Evolutionary conservation across 2,113 vertebrate genomes (phyloP).

Genomic region (Leucopternis melanops): DNA sequence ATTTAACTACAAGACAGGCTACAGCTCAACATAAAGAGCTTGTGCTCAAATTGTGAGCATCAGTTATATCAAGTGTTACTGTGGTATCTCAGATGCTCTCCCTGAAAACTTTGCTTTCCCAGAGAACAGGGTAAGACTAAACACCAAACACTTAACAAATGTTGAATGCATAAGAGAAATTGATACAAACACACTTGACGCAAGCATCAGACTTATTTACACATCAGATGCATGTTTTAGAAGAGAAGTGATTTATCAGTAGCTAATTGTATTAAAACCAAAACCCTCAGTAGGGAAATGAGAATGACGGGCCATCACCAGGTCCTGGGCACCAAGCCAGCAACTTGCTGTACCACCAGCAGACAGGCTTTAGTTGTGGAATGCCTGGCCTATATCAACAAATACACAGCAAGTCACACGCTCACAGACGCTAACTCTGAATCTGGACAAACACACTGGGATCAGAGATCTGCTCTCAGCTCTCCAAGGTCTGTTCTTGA

Average conservation of each 20-base stretch:
- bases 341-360: not conserved
- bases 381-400: not conserved
- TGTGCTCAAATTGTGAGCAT: not conserved
- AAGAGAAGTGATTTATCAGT: not conserved
- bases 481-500: not conserved
- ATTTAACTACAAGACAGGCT: not conserved
- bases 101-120: not conserved
- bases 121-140: not conserved
- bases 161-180: not conserved
- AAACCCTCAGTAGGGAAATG: not conserved
- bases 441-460: not conserved
- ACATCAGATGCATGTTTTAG: not conserved
- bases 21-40: not conserved
- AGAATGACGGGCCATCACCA: not conserved
- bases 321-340: not conserved
- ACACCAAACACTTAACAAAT: not conserved
- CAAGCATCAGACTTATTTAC: not conserved
- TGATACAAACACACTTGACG: not conserved
- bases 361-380: not conserved
- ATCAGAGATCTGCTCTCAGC: not conserved
- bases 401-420: not conserved
- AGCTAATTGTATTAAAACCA: not conserved
- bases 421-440: not conserved
- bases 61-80: not conserved
- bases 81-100: not conserved